Percentiles rank a stretch among this genome's conserved stretches.
Evolutionary conservation across 1,140 invertebrate species (phyloP).

Genomic region (Oryzaephilus surinamensis): DNA sequence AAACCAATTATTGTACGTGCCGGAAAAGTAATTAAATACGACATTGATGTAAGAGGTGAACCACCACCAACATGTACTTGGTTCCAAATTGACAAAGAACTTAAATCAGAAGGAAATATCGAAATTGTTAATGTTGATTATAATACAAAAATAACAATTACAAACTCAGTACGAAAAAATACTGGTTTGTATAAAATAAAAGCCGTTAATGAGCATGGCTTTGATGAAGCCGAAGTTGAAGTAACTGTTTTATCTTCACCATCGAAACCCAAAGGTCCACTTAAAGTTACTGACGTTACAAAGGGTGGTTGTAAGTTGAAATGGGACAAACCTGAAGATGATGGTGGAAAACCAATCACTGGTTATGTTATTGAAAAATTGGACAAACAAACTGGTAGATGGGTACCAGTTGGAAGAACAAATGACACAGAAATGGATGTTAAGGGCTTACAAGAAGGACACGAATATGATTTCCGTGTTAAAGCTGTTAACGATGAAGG

Average conservation of each 20-base stretch:
- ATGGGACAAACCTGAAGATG: slow-evolving; percentile 97
- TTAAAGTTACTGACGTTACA: slow-evolving; percentile 89
- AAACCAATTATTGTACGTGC: slow-evolving; percentile 83
- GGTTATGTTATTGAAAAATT: slow-evolving; percentile 96
- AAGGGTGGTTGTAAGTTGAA: slow-evolving; percentile 83
- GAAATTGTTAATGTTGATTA: slow-evolving; percentile 86
- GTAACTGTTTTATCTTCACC: slow-evolving; percentile 74
- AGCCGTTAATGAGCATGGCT: slow-evolving; percentile 85
- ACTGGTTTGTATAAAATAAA: slow-evolving; percentile 85
- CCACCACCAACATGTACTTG: slow-evolving; percentile 88
- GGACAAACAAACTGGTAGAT: slow-evolving; percentile 85
- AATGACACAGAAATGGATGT: slow-evolving; percentile 83
- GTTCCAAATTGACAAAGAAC: slow-evolving; percentile 51
- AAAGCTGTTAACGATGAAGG: slow-evolving; percentile 98
- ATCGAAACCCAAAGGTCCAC: slow-evolving; percentile 76
- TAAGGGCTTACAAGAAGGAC: slow-evolving; percentile 83
- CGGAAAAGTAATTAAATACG: slow-evolving; percentile 85
- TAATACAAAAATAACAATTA: slow-evolving; percentile 85
- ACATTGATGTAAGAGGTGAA: slow-evolving; percentile 89
- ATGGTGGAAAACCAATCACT: slow-evolving; percentile 92
- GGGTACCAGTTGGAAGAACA: slow-evolving; percentile 83
- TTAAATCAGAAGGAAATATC: slow-evolving; percentile 56
- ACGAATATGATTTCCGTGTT: slow-evolving; percentile 94
- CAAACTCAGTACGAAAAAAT: slow-evolving; percentile 70
- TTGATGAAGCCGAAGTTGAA: slow-evolving; percentile 89